Evolutionary conservation across 2,888 invertebrate genomes (phyloP), one percentile per base, ranked within the genome.

Genomic region (Byasa hedistus): DNA sequence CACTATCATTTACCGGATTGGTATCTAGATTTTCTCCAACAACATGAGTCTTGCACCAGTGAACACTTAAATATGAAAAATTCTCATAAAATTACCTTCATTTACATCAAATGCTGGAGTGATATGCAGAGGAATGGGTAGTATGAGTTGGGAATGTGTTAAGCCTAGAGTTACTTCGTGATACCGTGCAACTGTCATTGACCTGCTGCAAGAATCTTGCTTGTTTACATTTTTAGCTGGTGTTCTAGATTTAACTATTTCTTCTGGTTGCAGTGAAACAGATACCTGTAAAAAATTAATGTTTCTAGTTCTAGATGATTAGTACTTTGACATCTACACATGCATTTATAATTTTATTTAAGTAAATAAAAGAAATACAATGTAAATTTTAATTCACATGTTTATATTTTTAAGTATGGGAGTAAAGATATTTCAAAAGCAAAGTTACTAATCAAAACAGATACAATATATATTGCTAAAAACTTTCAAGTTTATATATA

Each of bases 21-120:
- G n/a, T n/a, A n/a, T 48, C 48, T 48, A 48, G 48, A 48, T 3
- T 19, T 3, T 48, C 19, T n/a, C 12, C 39, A 19, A 15, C n/a
- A 48, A 7, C 48, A 17, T 3, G 17, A 15, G 17, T 44, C 2
- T 44, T 1, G 4, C 48, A 48, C 7, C 48, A 48, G 4, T n/a
- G 4, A n/a, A 48, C 5, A 48, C 12, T 2, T n/a, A 48, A 48
- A 48, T n/a, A 48, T n/a, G 2, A 48, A 8, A 7, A 12, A 32
- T 57, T 12, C 27, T 27, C 19, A 23, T 36, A 64, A 17, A 55
- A 75, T 83, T 88, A 96, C 96, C 95, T 77, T 97, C 93, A 80
- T 98, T 96, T 17, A 98, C 98, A 61, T 94, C 94, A 89, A 99
- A 99, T n/a, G 97, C 96, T 5, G 99, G 99, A 0, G 99, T 98